Evolutionary conservation across 1,140 invertebrate species (phyloP).

Genomic region (Triops cancriformis): DNA sequence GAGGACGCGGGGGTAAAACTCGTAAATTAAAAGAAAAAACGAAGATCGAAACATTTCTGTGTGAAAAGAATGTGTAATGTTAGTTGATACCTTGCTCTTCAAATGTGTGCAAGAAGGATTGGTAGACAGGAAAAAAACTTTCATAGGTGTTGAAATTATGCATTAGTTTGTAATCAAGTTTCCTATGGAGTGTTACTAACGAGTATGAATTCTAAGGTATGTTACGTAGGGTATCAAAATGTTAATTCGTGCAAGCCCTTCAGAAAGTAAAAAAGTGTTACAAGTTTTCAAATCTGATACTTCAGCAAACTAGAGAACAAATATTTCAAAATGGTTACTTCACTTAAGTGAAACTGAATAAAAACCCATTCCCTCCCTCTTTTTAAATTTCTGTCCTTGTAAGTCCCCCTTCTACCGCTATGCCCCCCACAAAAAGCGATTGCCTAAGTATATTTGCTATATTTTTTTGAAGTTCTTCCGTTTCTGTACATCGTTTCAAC

Average conservation of each 20-base stretch:
- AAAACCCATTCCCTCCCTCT: constrained; percentile 10
- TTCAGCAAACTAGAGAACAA: not conserved
- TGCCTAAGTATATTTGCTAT: not conserved
- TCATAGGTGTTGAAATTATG: constrained; percentile 34
- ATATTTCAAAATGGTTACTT: not conserved
- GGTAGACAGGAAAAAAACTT: constrained; percentile 32
- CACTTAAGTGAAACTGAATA: not conserved
- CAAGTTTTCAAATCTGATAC: not conserved
- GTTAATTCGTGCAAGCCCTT: not conserved
- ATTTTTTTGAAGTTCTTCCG: not conserved
- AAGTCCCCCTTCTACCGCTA: not conserved
- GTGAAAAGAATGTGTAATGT: constrained; percentile 11
- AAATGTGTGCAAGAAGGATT: constrained; percentile 27
- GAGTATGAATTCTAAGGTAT: constrained; percentile 6
- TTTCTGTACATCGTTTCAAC: not conserved
- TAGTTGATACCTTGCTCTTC: constrained; percentile 16
- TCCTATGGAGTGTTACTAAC: constrained; percentile 34
- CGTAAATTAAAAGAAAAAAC: not conserved
- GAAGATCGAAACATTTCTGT: not conserved
- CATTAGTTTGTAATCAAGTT: constrained; percentile 34
- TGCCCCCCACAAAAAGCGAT: not conserved
- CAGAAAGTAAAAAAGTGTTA: not conserved
- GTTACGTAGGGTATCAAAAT: not conserved
- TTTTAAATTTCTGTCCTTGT: not conserved
- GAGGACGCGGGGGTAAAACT: not conserved